Evolutionary conservation across 2,888 invertebrate species (phyloP).

Genomic region (Ditylenchus weischeri): DNA sequence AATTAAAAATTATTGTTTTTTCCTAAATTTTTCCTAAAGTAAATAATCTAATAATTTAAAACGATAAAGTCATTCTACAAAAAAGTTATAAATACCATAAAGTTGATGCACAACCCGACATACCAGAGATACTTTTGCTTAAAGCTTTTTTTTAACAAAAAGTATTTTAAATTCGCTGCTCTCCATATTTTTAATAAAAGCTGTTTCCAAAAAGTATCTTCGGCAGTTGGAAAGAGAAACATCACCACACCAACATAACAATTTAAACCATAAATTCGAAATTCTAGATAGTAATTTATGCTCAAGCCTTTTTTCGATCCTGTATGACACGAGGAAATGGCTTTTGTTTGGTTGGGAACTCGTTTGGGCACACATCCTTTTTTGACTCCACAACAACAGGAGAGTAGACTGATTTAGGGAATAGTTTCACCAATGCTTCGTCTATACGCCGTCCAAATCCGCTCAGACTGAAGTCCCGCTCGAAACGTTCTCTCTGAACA

Average conservation of each 20-base stretch:
- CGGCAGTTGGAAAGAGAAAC: neutral
- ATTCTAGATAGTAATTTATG: neutral
- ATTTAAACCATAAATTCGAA: neutral
- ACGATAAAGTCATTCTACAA: too few relatives aligned
- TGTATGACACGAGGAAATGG: conserved; percentile 7
- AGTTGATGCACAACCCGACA: conserved; percentile 1
- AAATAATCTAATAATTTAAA: too few relatives aligned
- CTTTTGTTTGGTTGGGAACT: neutral
- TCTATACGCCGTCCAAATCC: conserved; percentile 56
- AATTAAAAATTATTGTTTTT: too few relatives aligned
- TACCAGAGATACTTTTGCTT: neutral
- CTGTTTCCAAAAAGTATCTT: neutral
- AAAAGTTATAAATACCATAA: too few relatives aligned
- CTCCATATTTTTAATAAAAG: neutral
- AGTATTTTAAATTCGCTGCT: conserved; percentile 3
- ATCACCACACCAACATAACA: too few relatives aligned
- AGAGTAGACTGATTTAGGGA: conserved; percentile 28
- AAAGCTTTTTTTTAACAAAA: neutral
- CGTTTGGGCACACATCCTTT: neutral
- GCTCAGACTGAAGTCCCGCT: conserved; percentile 47
- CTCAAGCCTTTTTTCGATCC: conserved; percentile 16
- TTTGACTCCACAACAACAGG: conserved; percentile 1
- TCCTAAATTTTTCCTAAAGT: too few relatives aligned
- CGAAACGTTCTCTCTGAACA: conserved; percentile 51
- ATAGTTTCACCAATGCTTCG: conserved; percentile 49